Evolutionary conservation across 2,113 vertebrate genomes (phyloP).

Genomic region (Nyctibius bracteatus): DNA sequence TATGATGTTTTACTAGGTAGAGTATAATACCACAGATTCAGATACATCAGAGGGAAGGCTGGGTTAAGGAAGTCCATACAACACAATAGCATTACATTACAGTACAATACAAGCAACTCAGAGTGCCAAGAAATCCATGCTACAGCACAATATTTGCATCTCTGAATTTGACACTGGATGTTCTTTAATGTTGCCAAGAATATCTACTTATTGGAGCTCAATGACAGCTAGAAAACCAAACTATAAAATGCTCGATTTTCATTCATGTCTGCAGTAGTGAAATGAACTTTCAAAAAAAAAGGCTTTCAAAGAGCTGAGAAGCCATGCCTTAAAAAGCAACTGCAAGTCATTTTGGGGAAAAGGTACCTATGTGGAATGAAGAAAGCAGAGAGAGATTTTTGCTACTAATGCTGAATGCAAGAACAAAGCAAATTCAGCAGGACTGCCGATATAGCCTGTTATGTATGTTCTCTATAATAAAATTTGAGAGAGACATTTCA

Average conservation of each 20-base stretch:
- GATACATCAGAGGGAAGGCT: not conserved
- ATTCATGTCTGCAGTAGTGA: not conserved
- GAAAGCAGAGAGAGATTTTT: not conserved
- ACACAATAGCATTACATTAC: not conserved
- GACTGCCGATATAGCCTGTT: not conserved
- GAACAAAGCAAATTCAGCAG: not conserved
- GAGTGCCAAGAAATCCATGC: not conserved
- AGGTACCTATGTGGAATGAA: not conserved
- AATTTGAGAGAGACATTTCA: not conserved
- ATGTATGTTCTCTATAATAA: not conserved
- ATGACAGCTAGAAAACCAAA: not conserved
- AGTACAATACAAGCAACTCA: not conserved
- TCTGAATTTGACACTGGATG: not conserved
- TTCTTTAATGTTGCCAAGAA: not conserved
- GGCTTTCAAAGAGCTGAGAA: not conserved
- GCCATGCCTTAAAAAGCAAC: not conserved
- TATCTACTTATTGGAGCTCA: not conserved
- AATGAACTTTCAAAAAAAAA: not conserved
- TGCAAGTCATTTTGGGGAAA: not conserved
- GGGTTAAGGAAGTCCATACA: not conserved
- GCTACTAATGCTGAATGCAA: not conserved
- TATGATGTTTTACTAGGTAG: not conserved
- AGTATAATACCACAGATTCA: not conserved
- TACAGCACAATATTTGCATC: not conserved
- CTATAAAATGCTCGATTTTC: not conserved